A percentile compares a stretch with the other conserved stretches of the same genome.
Conservation (phyloP, 2,888 invertebrate species). For the Cecidostiba fungosa region DNA sequence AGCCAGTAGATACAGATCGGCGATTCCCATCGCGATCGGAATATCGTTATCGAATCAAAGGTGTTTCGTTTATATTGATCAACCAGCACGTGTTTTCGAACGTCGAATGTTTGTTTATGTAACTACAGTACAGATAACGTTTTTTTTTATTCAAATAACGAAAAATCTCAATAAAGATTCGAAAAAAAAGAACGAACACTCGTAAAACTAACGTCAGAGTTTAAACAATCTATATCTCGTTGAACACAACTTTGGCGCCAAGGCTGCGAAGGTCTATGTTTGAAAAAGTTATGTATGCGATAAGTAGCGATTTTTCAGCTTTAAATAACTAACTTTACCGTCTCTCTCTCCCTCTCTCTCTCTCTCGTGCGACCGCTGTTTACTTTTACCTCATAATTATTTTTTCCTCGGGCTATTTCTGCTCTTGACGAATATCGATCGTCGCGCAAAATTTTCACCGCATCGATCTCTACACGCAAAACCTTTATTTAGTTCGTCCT, state of each 20-base stretch:
- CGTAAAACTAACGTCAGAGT: too few species aligned
- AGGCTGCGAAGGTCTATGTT: background rate
- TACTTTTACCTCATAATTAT: background rate
- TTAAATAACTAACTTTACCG: background rate
- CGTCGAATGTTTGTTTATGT: constrained; percentile 2
- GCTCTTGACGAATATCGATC: background rate
- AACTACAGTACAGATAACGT: background rate
- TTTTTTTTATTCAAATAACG: background rate
- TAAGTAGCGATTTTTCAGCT: background rate
- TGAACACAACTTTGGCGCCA: background rate
- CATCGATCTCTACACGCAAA: background rate
- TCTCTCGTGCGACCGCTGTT: too few species aligned
- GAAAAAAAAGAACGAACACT: too few species aligned
- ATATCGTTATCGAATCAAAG: background rate
- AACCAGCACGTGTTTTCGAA: background rate
- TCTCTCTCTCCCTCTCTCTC: too few species aligned
- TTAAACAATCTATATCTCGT: too few species aligned
- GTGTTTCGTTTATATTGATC: background rate
- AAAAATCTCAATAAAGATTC: background rate
- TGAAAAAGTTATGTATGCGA: background rate
- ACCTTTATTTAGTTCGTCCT: background rate
- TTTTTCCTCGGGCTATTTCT: background rate
- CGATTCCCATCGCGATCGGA: background rate
- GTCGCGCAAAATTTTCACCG: background rate
- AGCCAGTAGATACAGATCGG: background rate